Percentiles rank a stretch among this genome's conserved stretches.
Evolutionary conservation across 2,888 invertebrate genomes (phyloP).

Genomic region (Syritta pipiens): DNA sequence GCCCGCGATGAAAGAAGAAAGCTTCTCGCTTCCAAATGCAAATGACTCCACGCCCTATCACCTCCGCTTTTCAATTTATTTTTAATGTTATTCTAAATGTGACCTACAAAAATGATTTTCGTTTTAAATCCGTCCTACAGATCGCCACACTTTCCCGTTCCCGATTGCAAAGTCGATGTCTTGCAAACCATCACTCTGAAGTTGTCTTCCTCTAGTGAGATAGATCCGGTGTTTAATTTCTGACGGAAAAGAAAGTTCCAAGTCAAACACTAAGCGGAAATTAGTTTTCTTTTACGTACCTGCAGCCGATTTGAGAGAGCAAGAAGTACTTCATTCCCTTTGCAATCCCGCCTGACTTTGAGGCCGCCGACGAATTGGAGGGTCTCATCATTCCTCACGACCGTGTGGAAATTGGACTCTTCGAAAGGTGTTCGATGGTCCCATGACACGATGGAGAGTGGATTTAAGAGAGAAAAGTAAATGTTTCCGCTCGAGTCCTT

Average conservation of each 20-base stretch:
- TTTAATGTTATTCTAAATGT: background rate
- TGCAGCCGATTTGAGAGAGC: background rate
- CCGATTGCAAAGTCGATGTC: background rate
- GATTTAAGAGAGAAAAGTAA: conserved; percentile 82
- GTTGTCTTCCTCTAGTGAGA: background rate
- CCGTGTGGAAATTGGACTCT: background rate
- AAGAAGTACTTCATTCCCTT: background rate
- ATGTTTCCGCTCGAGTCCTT: conserved; percentile 75
- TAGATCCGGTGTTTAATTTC: background rate
- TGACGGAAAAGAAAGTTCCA: background rate
- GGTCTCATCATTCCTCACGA: background rate
- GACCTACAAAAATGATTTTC: background rate
- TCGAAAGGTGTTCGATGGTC: background rate
- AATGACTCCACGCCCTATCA: background rate
- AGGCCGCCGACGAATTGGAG: background rate
- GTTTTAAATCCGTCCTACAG: background rate
- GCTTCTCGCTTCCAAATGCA: no score
- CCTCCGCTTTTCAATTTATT: no score
- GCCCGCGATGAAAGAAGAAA: background rate
- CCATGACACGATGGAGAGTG: background rate
- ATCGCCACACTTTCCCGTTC: background rate
- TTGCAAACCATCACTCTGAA: background rate
- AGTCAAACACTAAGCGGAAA: background rate
- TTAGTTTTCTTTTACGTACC: background rate
- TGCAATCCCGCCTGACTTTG: background rate